These are phyloP conservation scores for Holothuria scabra DNA, from an alignment of 53 echinoderm and acorn worm genomes.

Conservation along the genomic window DNA sequence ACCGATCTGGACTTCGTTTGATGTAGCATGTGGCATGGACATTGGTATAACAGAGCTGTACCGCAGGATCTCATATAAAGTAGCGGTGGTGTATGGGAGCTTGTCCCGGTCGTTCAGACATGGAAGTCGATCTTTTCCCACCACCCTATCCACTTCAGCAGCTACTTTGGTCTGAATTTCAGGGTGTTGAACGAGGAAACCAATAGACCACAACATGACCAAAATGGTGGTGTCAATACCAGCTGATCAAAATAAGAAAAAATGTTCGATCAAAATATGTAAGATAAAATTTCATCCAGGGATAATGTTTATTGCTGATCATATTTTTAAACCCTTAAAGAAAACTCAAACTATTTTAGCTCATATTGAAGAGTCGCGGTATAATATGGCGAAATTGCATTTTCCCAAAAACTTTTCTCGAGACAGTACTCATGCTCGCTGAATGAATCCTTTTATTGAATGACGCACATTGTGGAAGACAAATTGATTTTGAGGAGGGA, in stretches of 20 bases:
- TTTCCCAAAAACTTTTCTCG: too few species aligned
- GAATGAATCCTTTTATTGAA: too few species aligned
- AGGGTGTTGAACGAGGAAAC: constrained; percentile 40
- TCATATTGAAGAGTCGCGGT: too few species aligned
- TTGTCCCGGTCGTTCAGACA: constrained; percentile 45
- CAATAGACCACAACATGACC: constrained; percentile 62
- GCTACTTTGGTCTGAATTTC: constrained; percentile 67
- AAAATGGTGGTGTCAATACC: constrained; percentile 64
- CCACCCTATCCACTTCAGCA: constrained; percentile 66
- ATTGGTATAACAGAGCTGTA: constrained; percentile 47
- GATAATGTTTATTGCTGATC: too few species aligned
- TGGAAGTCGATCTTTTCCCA: constrained; percentile 63
- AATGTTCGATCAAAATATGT: too few species aligned
- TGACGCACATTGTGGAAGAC: too few species aligned
- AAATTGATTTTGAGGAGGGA: too few species aligned
- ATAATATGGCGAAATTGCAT: too few species aligned
- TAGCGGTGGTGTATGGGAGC: constrained; percentile 66
- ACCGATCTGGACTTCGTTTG: constrained; percentile 55
- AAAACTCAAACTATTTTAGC: too few species aligned
- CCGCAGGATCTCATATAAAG: constrained; percentile 60
- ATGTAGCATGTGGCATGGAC: constrained; percentile 59
- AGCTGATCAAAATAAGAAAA: constrained; percentile 36
- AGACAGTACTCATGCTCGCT: too few species aligned
- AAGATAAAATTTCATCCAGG: too few species aligned
- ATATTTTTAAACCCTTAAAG: too few species aligned